Evolutionary conservation across 2,888 invertebrate genomes (phyloP).

Genomic region (Ramazzottius varieornatus): DNA sequence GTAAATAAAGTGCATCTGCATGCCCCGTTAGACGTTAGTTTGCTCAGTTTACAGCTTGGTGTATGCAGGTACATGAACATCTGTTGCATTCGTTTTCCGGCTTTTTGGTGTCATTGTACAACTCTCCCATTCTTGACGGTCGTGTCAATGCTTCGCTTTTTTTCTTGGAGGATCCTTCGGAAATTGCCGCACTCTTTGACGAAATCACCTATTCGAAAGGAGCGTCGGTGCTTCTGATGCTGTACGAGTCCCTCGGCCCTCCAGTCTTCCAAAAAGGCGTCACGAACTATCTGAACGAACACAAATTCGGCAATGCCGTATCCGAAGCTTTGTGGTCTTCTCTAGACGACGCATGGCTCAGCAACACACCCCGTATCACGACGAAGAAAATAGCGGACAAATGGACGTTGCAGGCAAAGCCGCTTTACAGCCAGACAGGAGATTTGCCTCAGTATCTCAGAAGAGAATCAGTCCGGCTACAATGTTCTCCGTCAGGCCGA

Average conservation of each 20-base stretch:
- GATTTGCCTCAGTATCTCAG: too few species aligned
- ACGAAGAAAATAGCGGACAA: not conserved
- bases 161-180: conserved; percentile 4
- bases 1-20: too few species aligned
- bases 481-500: too few species aligned
- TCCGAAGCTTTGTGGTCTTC: conserved; percentile 55
- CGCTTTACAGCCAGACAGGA: too few species aligned
- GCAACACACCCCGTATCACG: not conserved
- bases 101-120: too few species aligned
- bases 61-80: too few species aligned
- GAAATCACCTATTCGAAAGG: conserved; percentile 27
- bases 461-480: too few species aligned
- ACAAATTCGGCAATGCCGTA: conserved; percentile 43
- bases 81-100: too few species aligned
- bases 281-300: conserved; percentile 34
- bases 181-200: not conserved
- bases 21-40: too few species aligned
- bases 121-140: too few species aligned
- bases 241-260: conserved; percentile 38
- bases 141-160: conserved; percentile 31
- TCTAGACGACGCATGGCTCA: conserved; percentile 30
- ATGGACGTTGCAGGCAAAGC: not conserved
- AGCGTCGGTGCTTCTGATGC: conserved; percentile 41
- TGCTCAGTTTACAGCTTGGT: too few species aligned
- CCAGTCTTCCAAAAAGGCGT: conserved; percentile 35